phyloP scores from a whole-genome alignment of 2,113 vertebrate genomes.

The Capreolus pygargus region DNA sequence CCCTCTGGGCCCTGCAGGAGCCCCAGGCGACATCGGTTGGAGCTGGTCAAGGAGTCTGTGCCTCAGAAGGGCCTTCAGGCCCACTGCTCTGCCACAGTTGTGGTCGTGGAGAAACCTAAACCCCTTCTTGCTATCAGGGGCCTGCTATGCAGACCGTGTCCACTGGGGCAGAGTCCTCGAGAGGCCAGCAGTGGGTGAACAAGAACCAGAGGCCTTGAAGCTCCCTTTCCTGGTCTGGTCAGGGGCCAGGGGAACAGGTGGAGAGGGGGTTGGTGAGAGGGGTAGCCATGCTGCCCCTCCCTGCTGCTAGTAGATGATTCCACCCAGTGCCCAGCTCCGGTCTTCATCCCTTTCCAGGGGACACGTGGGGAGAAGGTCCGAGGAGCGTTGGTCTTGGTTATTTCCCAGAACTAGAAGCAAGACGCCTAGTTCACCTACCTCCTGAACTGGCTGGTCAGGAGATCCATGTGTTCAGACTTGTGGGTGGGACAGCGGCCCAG shows the following conservation, averaged over 20 bases:
- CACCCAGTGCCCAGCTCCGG: neutral
- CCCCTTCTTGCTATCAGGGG: neutral
- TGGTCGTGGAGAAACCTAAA: accelerated
- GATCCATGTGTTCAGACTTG: neutral
- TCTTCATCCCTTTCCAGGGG: neutral
- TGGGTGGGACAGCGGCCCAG: neutral
- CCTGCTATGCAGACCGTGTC: neutral
- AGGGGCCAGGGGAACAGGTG: neutral
- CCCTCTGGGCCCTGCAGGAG: neutral
- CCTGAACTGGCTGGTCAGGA: neutral
- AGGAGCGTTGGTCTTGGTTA: accelerated
- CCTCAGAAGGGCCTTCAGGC: neutral
- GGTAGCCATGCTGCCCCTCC: neutral
- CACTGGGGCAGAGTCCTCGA: neutral
- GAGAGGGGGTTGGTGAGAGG: neutral
- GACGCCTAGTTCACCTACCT: neutral
- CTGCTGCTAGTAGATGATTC: accelerated
- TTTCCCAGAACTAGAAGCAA: neutral
- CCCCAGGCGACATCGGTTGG: neutral
- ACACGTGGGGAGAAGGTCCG: neutral
- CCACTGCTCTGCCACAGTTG: too few species aligned
- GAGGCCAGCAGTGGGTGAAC: neutral
- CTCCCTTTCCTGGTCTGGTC: neutral
- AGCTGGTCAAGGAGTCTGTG: neutral
- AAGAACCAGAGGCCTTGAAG: neutral